These are phyloP conservation scores for Morelia viridis DNA, from an alignment of 2,797 vertebrate species.

Conservation along the genomic window DNA sequence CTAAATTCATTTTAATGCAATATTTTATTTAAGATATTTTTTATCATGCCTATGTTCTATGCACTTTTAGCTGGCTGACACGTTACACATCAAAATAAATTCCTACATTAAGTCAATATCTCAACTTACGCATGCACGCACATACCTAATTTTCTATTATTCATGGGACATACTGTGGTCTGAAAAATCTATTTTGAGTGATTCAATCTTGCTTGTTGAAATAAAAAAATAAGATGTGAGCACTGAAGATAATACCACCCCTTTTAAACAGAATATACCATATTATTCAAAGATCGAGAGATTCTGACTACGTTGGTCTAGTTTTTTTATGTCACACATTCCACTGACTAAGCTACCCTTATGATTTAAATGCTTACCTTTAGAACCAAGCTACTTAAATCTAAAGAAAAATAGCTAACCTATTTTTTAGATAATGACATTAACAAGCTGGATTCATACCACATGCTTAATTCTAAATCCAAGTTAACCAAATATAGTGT, in stretches of 20 bases:
- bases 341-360: rapidly evolving
- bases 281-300: background rate
- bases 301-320: background rate
- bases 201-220: background rate
- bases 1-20: background rate
- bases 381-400: background rate
- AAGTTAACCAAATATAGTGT: background rate
- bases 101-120: background rate
- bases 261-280: background rate
- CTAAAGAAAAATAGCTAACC: background rate
- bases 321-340: background rate
- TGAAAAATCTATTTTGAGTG: background rate
- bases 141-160: background rate
- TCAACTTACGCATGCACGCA: background rate
- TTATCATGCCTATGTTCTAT: background rate
- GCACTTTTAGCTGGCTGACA: background rate
- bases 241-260: background rate
- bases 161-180: background rate
- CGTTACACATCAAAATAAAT: background rate
- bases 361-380: background rate
- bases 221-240: background rate
- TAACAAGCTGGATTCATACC: background rate
- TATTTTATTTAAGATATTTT: background rate
- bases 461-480: background rate
- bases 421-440: background rate